phyloP scores from a whole-genome alignment of 53 echinoderm and acorn worm species.

The Apostichopus leukothele region DNA sequence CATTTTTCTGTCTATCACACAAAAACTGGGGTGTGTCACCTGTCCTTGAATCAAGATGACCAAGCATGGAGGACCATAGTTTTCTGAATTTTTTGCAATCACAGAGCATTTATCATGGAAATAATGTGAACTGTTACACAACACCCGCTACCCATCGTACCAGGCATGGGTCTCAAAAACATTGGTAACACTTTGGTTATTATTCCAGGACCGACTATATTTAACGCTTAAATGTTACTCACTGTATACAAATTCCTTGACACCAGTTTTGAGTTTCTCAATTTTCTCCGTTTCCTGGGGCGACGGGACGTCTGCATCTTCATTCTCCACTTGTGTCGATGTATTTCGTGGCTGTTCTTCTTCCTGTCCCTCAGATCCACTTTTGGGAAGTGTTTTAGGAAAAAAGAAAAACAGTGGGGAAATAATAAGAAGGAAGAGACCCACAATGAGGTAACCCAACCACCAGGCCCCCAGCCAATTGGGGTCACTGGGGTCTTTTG shows the following conservation, averaged over 20 bases:
- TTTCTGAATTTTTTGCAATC: too few relatives aligned
- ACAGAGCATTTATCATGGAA: too few relatives aligned
- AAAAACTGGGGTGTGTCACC: too few relatives aligned
- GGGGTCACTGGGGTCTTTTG: background rate
- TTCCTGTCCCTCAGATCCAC: background rate
- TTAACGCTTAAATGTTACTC: background rate
- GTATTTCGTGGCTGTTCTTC: background rate
- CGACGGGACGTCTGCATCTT: background rate
- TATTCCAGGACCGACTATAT: too few relatives aligned
- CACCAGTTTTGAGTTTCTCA: background rate
- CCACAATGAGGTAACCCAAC: constrained; percentile 33
- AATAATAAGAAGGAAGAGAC: background rate
- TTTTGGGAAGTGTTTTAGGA: background rate
- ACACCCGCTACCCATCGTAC: too few relatives aligned
- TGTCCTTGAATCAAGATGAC: too few relatives aligned
- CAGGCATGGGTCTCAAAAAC: too few relatives aligned
- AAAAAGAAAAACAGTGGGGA: constrained; percentile 36
- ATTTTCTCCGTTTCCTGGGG: background rate
- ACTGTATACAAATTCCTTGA: constrained; percentile 12
- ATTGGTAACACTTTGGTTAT: too few relatives aligned
- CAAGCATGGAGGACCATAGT: too few relatives aligned
- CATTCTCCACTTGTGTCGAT: background rate
- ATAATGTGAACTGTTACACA: too few relatives aligned
- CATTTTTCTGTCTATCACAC: too few relatives aligned
- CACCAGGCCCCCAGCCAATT: constrained; percentile 48